phyloP scores from a whole-genome alignment of 2,888 invertebrate genomes.

The Hirtodrosophila trivittata region DNA sequence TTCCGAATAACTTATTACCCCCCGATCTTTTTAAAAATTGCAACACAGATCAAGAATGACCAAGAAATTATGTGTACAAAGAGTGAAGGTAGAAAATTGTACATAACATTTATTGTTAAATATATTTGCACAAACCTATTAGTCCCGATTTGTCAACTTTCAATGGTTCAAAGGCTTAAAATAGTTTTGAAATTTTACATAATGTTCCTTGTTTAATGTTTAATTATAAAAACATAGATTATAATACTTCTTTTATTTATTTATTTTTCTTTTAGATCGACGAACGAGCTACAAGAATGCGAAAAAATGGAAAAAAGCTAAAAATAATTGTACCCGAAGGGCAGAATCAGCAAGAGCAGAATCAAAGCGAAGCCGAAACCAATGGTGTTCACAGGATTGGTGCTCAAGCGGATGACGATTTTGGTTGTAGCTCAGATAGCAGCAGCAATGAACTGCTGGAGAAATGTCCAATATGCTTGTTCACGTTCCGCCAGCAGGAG shows the following conservation, averaged over 20 bases:
- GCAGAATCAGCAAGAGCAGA: background rate
- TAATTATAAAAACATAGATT: too few species aligned
- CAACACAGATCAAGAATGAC: too few species aligned
- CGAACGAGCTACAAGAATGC: conserved; percentile 29
- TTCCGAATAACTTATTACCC: too few species aligned
- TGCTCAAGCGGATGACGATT: conserved; percentile 55
- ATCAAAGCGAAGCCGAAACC: conserved; percentile 1
- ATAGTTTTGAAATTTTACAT: too few species aligned
- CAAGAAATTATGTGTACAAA: too few species aligned
- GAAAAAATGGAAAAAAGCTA: conserved; percentile 41
- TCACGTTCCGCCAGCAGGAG: conserved; percentile 90
- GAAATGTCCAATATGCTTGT: conserved; percentile 95
- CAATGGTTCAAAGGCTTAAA: too few species aligned
- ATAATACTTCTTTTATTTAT: conserved; percentile 2
- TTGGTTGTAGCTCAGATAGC: conserved; percentile 80
- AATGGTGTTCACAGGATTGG: conserved; percentile 5
- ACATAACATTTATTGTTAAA: too few species aligned
- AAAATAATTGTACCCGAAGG: conserved; percentile 47
- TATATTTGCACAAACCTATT: too few species aligned
- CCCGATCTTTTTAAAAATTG: too few species aligned
- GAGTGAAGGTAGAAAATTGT: too few species aligned
- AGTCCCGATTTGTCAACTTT: too few species aligned
- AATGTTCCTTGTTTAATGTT: too few species aligned
- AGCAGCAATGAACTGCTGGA: conserved; percentile 89
- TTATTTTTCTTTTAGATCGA: conserved; percentile 54